Conservation (phyloP, 2,113 vertebrate genomes). For the Vicugna pacos region DNA sequence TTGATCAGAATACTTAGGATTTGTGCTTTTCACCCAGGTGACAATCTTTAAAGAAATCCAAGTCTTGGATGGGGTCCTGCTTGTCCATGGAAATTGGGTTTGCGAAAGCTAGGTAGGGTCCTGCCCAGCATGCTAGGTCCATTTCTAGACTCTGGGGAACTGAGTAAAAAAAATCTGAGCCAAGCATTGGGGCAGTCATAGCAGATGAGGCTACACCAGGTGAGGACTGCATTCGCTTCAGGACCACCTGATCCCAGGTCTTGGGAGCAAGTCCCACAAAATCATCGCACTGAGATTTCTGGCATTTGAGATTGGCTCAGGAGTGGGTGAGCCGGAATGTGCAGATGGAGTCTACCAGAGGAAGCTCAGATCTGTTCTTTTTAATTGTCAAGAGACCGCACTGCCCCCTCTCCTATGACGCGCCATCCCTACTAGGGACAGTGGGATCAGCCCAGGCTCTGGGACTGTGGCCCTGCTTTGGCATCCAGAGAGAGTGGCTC, state of each 20-base stretch:
- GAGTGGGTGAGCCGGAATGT: accelerated
- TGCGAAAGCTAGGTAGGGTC: neutral
- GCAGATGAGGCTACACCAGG: neutral
- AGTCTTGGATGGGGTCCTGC: neutral
- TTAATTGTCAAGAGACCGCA: neutral
- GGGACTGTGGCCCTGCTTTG: neutral
- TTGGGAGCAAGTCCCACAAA: neutral
- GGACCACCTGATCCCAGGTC: too few species aligned
- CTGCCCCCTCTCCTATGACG: neutral
- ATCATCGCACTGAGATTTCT: neutral
- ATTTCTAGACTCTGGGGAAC: neutral
- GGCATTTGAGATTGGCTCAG: accelerated
- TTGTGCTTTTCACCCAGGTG: neutral
- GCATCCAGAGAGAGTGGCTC: neutral
- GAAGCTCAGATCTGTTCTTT: neutral
- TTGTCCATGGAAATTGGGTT: neutral
- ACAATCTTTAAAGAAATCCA: slow-evolving; percentile 6
- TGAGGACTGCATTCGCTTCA: neutral
- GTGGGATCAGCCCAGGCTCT: neutral
- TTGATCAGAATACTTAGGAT: neutral
- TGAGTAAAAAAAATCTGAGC: neutral
- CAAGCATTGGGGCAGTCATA: neutral
- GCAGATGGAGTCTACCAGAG: neutral
- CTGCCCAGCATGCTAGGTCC: neutral
- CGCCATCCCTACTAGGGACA: neutral